Base-by-base conservation (phyloP, 2,797 vertebrate species). In the Nannoperca obscura region DNA sequence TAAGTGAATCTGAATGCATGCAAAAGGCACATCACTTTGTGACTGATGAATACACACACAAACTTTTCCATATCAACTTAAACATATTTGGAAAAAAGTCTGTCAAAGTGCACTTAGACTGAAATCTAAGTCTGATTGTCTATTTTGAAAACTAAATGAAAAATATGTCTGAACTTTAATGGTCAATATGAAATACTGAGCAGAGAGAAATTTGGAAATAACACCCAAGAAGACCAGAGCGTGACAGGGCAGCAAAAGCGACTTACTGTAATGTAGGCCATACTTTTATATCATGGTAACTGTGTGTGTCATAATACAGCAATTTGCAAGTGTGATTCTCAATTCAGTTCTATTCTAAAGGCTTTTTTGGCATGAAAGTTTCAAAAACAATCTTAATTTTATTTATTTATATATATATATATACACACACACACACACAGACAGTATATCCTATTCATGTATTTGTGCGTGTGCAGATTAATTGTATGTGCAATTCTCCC, bases 81-180 rank as follows among this genome's bases (percentile, higher is more conserved):
- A 65, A 61, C 10, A 46, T 44, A 24, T 42, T 27, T 55, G 19
- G 9, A 66, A 36, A 69, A 34, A 53, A 30, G 13, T 34, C 47
- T 52, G 24, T 44, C 36, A 60, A 32, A 47, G 24, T 4, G 32
- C 9, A 52, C 7, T 67, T 34, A 12, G 2, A 42, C 44, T 65
- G 55, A 71, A 58, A 58, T 77, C 24, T 53, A 54, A 72, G 3
- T 64, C 34, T 70, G 71, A 65, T 49, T 27, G 24, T 27, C 30
- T 71, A 47, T 78, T 80, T 63, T 74, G 22, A 74, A 72, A 55
- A 58, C 8, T 46, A 22, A 69, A 70, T 76, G 19, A 47, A 64
- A 66, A 46, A n/a, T n/a, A 19, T 27, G 2, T 2, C n/a, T 20
- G 13, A 50, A 52, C 4, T 17, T 36, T 38, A 34, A 58, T 46